Evolutionary conservation across 1,140 invertebrate genomes (phyloP).

Genomic region (Diabrotica undecimpunctata): DNA sequence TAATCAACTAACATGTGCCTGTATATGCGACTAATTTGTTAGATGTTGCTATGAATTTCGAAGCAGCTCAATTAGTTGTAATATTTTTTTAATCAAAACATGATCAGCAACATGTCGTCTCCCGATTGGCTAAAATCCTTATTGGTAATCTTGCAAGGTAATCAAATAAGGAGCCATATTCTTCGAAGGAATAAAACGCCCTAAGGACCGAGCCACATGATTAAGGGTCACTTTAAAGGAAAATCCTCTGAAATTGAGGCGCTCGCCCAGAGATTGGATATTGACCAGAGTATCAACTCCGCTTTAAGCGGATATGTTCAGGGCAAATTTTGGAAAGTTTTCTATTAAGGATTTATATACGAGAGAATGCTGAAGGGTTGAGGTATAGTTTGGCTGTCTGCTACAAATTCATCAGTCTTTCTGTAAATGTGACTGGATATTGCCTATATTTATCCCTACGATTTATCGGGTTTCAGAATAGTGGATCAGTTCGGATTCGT

Average conservation of each 20-base stretch:
- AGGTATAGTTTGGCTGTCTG: not conserved
- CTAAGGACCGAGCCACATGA: constrained; percentile 24
- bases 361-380: not conserved
- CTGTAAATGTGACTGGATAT: too few relatives aligned
- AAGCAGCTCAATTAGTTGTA: not conserved
- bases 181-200: constrained; percentile 15
- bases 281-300: constrained; percentile 33
- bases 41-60: too few relatives aligned
- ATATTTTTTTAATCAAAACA: not conserved
- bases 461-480: too few relatives aligned
- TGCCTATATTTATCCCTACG: too few relatives aligned
- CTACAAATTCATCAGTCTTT: too few relatives aligned
- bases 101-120: not conserved
- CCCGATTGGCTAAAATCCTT: not conserved
- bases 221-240: constrained; percentile 32
- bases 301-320: constrained; percentile 29
- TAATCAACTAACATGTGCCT: too few relatives aligned
- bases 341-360: constrained; percentile 13
- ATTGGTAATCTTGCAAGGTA: constrained; percentile 10
- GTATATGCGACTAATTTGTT: too few relatives aligned
- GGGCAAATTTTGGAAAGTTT: constrained; percentile 18
- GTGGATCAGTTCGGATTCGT: too few relatives aligned
- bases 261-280: constrained; percentile 39
- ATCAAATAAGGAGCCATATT: constrained; percentile 19
- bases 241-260: constrained; percentile 37